Base-by-base conservation (phyloP, 1,140 invertebrate genomes). In the Formica exsecta region DNA sequence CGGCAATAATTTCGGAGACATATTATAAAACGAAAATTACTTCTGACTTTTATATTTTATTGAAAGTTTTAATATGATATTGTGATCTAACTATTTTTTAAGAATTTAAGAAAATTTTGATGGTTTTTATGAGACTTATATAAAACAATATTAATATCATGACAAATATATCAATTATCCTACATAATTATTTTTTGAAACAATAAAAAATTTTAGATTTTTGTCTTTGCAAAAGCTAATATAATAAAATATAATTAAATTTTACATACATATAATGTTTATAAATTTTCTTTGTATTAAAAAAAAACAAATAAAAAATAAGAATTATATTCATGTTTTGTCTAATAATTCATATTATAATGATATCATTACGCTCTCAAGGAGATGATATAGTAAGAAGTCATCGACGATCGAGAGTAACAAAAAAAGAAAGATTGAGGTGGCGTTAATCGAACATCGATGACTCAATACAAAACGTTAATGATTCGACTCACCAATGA, bases 401-500 rank as follows among this genome's bases (percentile, higher is more conserved):
- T 81, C 44, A 73, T 86, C 57, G 73, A 22, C 61, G 7, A 59
- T 13, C 8, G 25, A 11, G 25, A 19, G 1, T n/a, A 51, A 57
- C 32, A 44, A 88, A 66, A 74, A 75, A 41, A 25, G 22, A 38
- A 48, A 38, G 29, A 65, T 76, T 62, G n/a, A 87, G 79, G 36
- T 68, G 22, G 38, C 22, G 66, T 84, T 89, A 87, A 91, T 87
- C 74, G 75, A 87, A 29, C 85, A 68, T 48, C 25, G 80, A 90
- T 90, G 70, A 87, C 70, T 90, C 11, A 51, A 73, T 85, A 77
- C 81, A 90, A 87, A 84, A 87, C 29, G 29, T 7, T 59, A 57
- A 87, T 66, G 71, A 19, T 48, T 83, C 36, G 22, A 89, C 87
- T 90, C 62, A 90, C 88, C 71, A 86, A 90, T 79, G 87, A 87